Base-by-base conservation (phyloP, 2,888 invertebrate species). In the Mythimna albipuncta region DNA sequence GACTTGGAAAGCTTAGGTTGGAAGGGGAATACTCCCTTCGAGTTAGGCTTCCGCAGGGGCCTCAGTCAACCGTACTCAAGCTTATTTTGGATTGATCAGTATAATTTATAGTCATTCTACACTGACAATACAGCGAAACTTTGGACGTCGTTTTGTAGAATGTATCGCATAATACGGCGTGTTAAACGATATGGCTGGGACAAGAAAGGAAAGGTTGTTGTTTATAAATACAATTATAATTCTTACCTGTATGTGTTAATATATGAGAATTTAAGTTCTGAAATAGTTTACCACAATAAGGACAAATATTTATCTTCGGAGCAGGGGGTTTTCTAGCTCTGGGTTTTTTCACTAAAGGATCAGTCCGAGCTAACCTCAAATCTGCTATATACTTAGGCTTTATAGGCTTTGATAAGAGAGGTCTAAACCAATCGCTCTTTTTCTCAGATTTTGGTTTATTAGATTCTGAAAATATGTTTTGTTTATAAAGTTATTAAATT, bases 231-330 rank as follows among this genome's bases (percentile, higher is more conserved):
- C 9, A 7, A n/a, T 52, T 52, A n/a, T 9, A 38, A 38, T 54
- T 70, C 63, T 79, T 88, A 93, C 91, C 90, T 84, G 85, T 88
- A 77, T 94, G 94, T 63, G 70, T 38, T 38, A 90, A 74, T 47
- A 92, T 76, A 79, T 94, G 94, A n/a, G 7, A 6, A 65, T 88
- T 87, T n/a, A 94, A 50, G 21, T 75, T 35, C 54, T 64, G 84
- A 6, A 81, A 82, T 75, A 91, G 70, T 85, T 90, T 92, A 4
- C 94, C 94, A 87, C 94, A 94, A 65, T 90, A 86, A 19, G 92
- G 91, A 72, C 94, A 94, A 69, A 94, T 87, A 58, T 84, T 70
- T 32, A 10, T 72, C 69, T 77, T 73, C 71, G 76, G 79, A 59
- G 68, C 5, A 50, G 2, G 9, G 2, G 32, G 10, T 54, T 81